Evolutionary conservation across 2,797 vertebrate species (phyloP), one percentile per base, ranked within the genome.

Genomic region (Alcedo atthis): DNA sequence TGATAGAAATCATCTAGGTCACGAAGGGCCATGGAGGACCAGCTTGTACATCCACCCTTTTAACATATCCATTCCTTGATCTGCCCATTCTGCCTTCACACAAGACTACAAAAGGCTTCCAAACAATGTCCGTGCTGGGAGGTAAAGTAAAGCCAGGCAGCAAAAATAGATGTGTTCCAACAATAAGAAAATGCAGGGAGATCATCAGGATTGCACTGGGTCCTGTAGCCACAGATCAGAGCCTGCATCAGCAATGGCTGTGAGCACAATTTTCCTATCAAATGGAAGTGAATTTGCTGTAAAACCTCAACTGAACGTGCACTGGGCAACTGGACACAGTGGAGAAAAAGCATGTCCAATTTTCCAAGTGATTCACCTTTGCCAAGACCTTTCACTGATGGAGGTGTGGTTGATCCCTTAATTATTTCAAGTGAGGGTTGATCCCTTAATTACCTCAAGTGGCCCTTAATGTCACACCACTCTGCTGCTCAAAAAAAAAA

Each of bases 191-290:
- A 78, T 6, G 20, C 20, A 81, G 61, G 58, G 59, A 19, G 21
- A 40, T 48, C 40, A n/a, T 40, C 0, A 0, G 30, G 46, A 51
- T 10, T 19, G 28, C 20, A 9, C 24, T 37, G n/a, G 30, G 24
- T 78, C 21, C 67, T 64, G 57, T 5, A 21, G 57, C 12, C n/a
- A 33, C 35, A 25, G 78, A 63, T 49, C 73, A 55, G 33, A 63
- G 49, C 42, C 40, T 70, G 30, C 57, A 81, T 18, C 54, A 88
- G 74, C 49, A 88, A 43, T 13, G 42, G 30, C 67, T 55, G 16
- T 30, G 49, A 78, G 54, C 8, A 40, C 32, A 78, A 62, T 37
- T 58, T 35, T 64, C 83, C 54, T 21, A 17, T 4, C 28, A 71
- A 78, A 67, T n/a, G 51, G 10, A 90, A 74, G 24, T 21, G 14